phyloP scores from a whole-genome alignment of 2,888 invertebrate genomes.

The Chrysolina americana region DNA sequence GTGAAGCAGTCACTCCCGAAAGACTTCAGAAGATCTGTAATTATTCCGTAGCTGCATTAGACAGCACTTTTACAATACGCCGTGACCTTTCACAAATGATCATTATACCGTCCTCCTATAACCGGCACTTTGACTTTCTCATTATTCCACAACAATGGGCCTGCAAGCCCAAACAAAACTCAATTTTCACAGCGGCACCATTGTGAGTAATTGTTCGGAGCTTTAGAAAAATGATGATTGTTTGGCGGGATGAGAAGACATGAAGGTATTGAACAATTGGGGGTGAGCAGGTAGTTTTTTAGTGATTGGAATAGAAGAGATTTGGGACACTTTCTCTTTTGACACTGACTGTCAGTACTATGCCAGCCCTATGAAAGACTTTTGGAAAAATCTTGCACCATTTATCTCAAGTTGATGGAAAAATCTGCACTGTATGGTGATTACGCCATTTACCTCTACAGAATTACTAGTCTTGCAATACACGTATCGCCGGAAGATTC shows the following conservation, averaged over 20 bases:
- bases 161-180: conserved; percentile 37
- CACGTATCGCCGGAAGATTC: too few relatives aligned
- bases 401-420: too few relatives aligned
- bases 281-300: conserved; percentile 3
- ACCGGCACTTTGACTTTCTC: conserved; percentile 49
- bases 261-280: not conserved
- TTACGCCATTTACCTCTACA: too few relatives aligned
- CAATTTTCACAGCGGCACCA: conserved; percentile 24
- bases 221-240: conserved; percentile 21
- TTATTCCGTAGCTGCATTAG: conserved; percentile 57
- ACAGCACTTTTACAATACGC: conserved; percentile 57
- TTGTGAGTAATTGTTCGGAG: conserved; percentile 24
- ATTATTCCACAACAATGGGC: conserved; percentile 38
- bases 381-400: too few relatives aligned
- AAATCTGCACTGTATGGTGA: too few relatives aligned
- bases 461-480: too few relatives aligned
- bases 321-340: not conserved
- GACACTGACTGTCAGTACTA: not conserved
- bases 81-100: conserved; percentile 56
- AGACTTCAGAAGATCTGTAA: conserved; percentile 53
- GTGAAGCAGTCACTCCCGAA: conserved; percentile 38
- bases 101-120: conserved; percentile 54
- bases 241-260: conserved; percentile 6
- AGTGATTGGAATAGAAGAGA: not conserved
- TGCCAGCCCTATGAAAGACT: not conserved